Percentiles rank a stretch among this genome's conserved stretches.
Conservation (phyloP, 2,797 vertebrate genomes). For the Catharus ustulatus region DNA sequence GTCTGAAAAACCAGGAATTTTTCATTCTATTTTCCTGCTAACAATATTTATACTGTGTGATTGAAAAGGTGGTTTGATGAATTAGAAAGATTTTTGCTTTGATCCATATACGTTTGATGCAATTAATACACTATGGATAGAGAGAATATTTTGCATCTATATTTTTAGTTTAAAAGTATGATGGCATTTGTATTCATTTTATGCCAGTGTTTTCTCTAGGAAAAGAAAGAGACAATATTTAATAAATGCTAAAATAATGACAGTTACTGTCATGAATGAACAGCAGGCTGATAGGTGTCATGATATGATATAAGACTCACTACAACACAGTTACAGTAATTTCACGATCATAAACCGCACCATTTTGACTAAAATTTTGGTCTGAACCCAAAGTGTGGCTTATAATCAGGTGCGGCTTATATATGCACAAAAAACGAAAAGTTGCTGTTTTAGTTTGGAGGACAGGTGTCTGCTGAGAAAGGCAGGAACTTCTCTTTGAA, state of each 20-base stretch:
- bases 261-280: background rate
- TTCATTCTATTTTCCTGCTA: background rate
- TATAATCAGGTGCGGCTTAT: too few species aligned
- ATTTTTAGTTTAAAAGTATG: background rate
- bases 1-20: background rate
- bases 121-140: background rate
- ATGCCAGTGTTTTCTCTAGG: background rate
- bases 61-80: background rate
- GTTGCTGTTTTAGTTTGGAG: too few species aligned
- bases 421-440: too few species aligned
- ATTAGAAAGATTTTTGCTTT: background rate
- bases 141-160: background rate
- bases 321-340: background rate
- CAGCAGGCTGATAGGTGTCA: background rate
- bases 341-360: too few species aligned
- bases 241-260: background rate
- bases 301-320: background rate
- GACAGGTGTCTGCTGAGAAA: too few species aligned
- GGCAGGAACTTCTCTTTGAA: too few species aligned
- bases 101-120: background rate
- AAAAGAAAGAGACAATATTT: background rate
- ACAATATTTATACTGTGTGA: background rate
- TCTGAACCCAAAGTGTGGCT: too few species aligned
- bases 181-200: background rate
- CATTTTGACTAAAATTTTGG: too few species aligned